A percentile compares a stretch with the other conserved stretches of the same genome.
These are phyloP conservation scores for Trogon surrucura DNA, from an alignment of 2,113 vertebrate species.

Conservation along the genomic window DNA sequence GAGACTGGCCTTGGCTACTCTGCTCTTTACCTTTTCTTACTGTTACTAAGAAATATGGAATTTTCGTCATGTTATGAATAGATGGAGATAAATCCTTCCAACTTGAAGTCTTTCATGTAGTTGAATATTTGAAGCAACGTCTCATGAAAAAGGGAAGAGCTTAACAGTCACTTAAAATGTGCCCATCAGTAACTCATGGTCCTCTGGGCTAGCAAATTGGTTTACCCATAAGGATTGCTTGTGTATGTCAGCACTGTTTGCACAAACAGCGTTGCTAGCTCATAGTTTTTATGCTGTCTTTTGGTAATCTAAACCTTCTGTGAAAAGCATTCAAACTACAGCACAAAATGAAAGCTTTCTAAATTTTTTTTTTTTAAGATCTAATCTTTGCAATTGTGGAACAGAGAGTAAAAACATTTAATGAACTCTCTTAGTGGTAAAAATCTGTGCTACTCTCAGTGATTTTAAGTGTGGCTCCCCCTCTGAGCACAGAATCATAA, in stretches of 20 bases:
- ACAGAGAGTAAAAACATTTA: background rate
- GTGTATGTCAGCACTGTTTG: background rate
- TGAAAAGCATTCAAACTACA: background rate
- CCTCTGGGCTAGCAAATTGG: background rate
- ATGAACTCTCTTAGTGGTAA: background rate
- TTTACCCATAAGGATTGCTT: background rate
- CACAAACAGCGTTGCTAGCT: rapidly evolving
- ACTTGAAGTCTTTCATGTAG: background rate
- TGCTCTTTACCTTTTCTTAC: background rate
- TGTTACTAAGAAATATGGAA: background rate
- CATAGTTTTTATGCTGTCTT: background rate
- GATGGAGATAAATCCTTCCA: background rate
- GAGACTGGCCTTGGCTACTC: background rate
- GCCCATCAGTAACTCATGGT: background rate
- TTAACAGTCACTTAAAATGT: background rate
- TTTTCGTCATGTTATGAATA: background rate
- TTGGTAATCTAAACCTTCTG: rapidly evolving
- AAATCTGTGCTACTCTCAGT: rapidly evolving
- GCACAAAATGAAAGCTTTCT: background rate
- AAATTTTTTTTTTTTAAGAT: background rate
- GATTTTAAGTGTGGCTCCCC: background rate
- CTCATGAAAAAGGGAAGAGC: background rate
- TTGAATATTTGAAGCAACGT: background rate
- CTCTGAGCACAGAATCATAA: no score
- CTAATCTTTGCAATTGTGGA: background rate